Conservation (phyloP, 30 jellyfish, hydroid and myxozoan genomes). For the Hydractinia echinata region DNA sequence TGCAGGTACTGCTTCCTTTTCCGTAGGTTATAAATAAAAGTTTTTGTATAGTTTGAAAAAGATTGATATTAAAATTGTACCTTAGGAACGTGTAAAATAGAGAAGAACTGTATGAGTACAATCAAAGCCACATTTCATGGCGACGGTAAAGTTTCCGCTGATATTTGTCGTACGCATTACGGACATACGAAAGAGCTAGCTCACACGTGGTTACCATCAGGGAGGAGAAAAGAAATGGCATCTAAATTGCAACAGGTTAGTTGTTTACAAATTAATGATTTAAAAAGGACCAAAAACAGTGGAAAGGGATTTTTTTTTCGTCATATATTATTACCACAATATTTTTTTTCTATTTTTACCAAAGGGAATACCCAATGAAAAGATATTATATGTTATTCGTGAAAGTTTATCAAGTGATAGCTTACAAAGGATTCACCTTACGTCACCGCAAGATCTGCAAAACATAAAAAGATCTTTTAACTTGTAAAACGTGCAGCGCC, state of each 20-base stretch:
- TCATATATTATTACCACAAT: too few species aligned
- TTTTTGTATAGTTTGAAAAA: too few species aligned
- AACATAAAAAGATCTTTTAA: constrained; percentile 21
- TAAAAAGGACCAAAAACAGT: too few species aligned
- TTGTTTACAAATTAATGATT: too few species aligned
- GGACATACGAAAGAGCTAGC: background rate
- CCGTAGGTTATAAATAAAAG: too few species aligned
- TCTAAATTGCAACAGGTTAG: constrained; percentile 26
- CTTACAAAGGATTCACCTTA: constrained; percentile 6
- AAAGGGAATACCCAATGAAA: constrained; percentile 9
- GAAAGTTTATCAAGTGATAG: background rate
- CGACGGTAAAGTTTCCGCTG: background rate
- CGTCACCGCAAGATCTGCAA: constrained; percentile 11
- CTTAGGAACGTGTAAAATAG: background rate
- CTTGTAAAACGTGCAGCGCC: constrained; percentile 24
- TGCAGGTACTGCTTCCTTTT: too few species aligned
- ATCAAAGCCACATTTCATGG: background rate
- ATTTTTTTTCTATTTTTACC: too few species aligned
- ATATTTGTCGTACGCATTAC: background rate
- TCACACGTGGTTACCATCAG: background rate
- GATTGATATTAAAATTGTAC: too few species aligned
- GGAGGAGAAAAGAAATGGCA: background rate
- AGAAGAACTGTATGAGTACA: background rate
- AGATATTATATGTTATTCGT: constrained; percentile 12
- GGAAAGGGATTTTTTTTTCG: too few species aligned